These are phyloP conservation scores for Eupithecia subfuscata DNA, from an alignment of 2,888 invertebrate species.

Conservation along the genomic window DNA sequence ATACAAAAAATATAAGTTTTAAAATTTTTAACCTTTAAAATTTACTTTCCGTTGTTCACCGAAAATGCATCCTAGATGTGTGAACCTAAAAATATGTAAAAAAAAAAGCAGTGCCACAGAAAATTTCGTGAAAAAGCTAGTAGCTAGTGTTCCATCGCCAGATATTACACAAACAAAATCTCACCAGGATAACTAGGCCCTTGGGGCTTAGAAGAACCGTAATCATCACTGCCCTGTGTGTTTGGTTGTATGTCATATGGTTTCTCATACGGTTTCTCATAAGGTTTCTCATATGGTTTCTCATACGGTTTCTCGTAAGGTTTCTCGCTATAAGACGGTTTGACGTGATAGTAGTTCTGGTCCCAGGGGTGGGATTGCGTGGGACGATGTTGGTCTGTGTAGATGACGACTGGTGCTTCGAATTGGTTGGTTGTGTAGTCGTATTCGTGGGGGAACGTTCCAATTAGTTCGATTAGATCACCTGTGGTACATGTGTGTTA, in stretches of 20 bases:
- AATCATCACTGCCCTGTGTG: constrained; percentile 70
- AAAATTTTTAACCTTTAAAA: no score
- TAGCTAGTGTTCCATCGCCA: constrained; percentile 53
- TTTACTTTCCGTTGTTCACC: not conserved
- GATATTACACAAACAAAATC: constrained; percentile 49
- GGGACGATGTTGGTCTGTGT: constrained; percentile 72
- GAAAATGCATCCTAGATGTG: not conserved
- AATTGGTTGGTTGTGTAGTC: constrained; percentile 77
- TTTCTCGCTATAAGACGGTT: constrained; percentile 75
- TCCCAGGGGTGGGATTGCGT: constrained; percentile 69
- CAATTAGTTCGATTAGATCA: constrained; percentile 81
- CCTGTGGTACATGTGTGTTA: constrained; percentile 61
- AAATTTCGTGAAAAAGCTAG: constrained; percentile 35
- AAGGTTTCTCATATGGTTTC: constrained; percentile 40
- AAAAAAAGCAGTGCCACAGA: constrained; percentile 4
- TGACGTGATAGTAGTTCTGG: constrained; percentile 72
- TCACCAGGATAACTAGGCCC: constrained; percentile 79
- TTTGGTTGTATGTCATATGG: constrained; percentile 31
- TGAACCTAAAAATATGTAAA: constrained; percentile 4
- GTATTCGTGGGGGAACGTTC: constrained; percentile 79
- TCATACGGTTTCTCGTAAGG: constrained; percentile 47
- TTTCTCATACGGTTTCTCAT: constrained; percentile 46
- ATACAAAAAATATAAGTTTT: no score
- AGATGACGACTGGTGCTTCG: constrained; percentile 78
- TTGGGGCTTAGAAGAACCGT: constrained; percentile 73